Evolutionary conservation across 2,888 invertebrate species (phyloP).

Genomic region (Andrena dorsata): DNA sequence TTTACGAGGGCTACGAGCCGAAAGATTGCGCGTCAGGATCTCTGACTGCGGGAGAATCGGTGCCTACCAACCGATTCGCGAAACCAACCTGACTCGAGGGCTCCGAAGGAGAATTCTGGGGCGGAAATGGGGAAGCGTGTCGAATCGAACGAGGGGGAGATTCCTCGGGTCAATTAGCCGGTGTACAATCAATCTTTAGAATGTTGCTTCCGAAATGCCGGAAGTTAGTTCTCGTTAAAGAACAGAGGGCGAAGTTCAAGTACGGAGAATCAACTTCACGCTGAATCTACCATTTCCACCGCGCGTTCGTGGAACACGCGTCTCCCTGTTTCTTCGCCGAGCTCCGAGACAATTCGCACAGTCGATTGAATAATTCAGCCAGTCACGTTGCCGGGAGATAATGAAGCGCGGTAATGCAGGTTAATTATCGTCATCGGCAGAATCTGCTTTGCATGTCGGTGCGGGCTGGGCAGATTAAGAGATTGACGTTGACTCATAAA

Average conservation of each 20-base stretch:
- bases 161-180: too few relatives aligned
- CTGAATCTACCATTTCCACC: too few relatives aligned
- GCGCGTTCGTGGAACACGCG: too few relatives aligned
- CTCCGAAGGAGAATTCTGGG: background rate
- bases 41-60: slow-evolving; percentile 30
- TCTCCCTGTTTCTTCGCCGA: background rate
- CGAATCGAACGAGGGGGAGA: background rate
- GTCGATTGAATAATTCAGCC: slow-evolving; percentile 3
- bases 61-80: slow-evolving; percentile 12
- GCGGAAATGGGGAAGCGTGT: background rate
- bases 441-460: slow-evolving; percentile 41
- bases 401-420: slow-evolving; percentile 6
- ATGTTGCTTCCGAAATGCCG: too few relatives aligned
- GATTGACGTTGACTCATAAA: slow-evolving; percentile 54
- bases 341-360: too few relatives aligned
- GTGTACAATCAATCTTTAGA: too few relatives aligned
- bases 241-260: too few relatives aligned
- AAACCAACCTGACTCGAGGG: background rate
- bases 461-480: slow-evolving; percentile 40
- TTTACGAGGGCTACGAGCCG: slow-evolving; percentile 26
- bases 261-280: too few relatives aligned
- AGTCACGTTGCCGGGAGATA: background rate
- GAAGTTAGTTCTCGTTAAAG: too few relatives aligned
- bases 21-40: slow-evolving; percentile 60
- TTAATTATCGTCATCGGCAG: slow-evolving; percentile 5